phyloP scores from a whole-genome alignment of 92 coral and sea anemone genomes.

The Parazoanthus atlanticus region DNA sequence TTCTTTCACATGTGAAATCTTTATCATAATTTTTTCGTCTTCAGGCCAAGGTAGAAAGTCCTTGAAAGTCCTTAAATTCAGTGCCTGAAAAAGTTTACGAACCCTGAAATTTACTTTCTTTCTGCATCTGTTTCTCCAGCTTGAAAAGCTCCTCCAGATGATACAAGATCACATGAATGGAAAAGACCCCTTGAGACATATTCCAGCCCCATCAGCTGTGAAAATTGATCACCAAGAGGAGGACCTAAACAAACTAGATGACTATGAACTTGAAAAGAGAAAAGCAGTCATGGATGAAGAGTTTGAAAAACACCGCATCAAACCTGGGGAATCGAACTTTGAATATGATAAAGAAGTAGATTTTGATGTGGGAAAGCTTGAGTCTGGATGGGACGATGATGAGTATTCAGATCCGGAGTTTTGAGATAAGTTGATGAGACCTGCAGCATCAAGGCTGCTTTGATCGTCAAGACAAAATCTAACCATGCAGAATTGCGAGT shows the following conservation, averaged over 20 bases:
- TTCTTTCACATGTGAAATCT: too few species aligned
- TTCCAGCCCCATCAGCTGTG: slow-evolving; percentile 35
- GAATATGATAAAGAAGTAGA: slow-evolving; percentile 93
- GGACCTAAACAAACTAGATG: slow-evolving; percentile 85
- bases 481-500: too few species aligned
- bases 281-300: slow-evolving; percentile 90
- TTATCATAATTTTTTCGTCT: too few species aligned
- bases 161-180: slow-evolving; percentile 89
- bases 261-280: slow-evolving; percentile 66
- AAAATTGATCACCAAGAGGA: slow-evolving; percentile 52
- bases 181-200: slow-evolving; percentile 47
- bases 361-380: slow-evolving; percentile 78
- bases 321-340: slow-evolving; percentile 84
- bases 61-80: too few species aligned
- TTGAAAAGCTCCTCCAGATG: slow-evolving; percentile 78
- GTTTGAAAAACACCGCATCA: slow-evolving; percentile 83
- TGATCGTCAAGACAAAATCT: too few species aligned
- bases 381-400: slow-evolving; percentile 95
- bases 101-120: not conserved
- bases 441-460: not conserved
- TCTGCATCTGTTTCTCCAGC: slow-evolving; percentile 46
- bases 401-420: slow-evolving; percentile 98
- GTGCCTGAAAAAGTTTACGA: too few species aligned
- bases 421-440: slow-evolving; percentile 16
- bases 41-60: too few species aligned